Conservation (phyloP, 2,888 invertebrate species). For the Salticus scenicus region DNA sequence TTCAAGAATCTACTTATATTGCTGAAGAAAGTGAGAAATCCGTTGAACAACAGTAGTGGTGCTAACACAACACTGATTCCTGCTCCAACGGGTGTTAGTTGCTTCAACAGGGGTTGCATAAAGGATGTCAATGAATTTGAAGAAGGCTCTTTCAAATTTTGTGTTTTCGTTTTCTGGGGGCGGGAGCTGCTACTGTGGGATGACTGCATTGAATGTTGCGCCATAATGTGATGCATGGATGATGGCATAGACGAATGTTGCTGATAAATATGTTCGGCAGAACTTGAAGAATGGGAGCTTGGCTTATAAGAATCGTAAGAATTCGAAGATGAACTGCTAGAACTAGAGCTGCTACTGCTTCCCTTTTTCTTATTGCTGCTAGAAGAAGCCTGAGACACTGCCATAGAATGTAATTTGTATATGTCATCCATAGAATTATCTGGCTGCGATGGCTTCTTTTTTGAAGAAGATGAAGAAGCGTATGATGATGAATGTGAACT, state of each 20-base stretch:
- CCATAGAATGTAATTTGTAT: constrained; percentile 42
- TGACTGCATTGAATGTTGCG: constrained; percentile 48
- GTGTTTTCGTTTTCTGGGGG: neutral
- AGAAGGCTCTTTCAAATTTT: neutral
- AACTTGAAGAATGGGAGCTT: neutral
- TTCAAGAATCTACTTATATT: constrained; percentile 58
- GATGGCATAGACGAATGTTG: constrained; percentile 61
- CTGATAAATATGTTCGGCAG: constrained; percentile 52
- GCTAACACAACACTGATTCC: constrained; percentile 57
- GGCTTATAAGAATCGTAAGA: neutral
- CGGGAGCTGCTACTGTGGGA: constrained; percentile 16
- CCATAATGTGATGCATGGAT: constrained; percentile 56
- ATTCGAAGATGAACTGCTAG: neutral
- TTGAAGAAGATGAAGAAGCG: neutral
- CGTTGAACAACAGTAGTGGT: constrained; percentile 54
- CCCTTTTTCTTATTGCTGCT: neutral
- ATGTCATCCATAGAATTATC: constrained; percentile 46
- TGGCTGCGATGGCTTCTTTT: constrained; percentile 19
- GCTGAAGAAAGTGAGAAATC: constrained; percentile 58
- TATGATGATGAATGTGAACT: neutral
- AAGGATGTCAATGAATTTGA: constrained; percentile 25
- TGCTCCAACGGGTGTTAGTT: constrained; percentile 60
- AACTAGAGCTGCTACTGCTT: neutral
- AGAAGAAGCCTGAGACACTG: constrained; percentile 34
- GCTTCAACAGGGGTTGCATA: constrained; percentile 63